Evolutionary conservation across 2,888 invertebrate species (phyloP).

Genomic region (Catonia carolina): DNA sequence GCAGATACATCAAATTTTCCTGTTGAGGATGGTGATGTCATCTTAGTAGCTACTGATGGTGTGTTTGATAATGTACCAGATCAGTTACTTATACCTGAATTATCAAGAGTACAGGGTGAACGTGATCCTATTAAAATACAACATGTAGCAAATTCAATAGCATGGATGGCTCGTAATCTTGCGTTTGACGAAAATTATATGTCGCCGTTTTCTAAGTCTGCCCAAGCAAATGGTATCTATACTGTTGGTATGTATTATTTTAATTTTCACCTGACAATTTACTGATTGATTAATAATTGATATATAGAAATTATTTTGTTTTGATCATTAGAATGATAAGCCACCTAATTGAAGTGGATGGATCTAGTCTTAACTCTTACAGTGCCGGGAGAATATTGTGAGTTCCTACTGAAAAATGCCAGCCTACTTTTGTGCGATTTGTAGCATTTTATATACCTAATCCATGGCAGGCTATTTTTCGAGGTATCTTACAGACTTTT

Average conservation of each 20-base stretch:
- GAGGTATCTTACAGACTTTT: too few species aligned
- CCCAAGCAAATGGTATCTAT: slow-evolving; percentile 86
- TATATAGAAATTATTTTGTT: too few species aligned
- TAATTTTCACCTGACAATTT: too few species aligned
- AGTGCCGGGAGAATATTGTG: too few species aligned
- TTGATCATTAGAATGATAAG: too few species aligned
- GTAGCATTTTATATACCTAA: too few species aligned
- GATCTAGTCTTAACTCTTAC: too few species aligned
- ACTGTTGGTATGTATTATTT: slow-evolving; percentile 64
- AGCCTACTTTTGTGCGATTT: too few species aligned
- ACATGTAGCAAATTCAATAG: slow-evolving; percentile 88
- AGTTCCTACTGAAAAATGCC: too few species aligned
- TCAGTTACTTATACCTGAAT: slow-evolving; percentile 77
- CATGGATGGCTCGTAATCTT: slow-evolving; percentile 88
- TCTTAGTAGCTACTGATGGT: slow-evolving; percentile 94
- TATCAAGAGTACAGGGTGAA: slow-evolving; percentile 65
- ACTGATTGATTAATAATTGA: too few species aligned
- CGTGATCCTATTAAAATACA: slow-evolving; percentile 71
- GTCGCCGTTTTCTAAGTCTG: slow-evolving; percentile 93
- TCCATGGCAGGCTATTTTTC: too few species aligned
- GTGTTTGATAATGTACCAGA: slow-evolving; percentile 98
- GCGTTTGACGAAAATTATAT: slow-evolving; percentile 92
- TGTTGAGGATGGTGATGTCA: slow-evolving; percentile 88
- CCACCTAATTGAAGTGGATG: too few species aligned
- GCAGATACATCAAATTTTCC: slow-evolving; percentile 83